Conservation (phyloP, 2,113 vertebrate species). For the Macquaria ambigua region DNA sequence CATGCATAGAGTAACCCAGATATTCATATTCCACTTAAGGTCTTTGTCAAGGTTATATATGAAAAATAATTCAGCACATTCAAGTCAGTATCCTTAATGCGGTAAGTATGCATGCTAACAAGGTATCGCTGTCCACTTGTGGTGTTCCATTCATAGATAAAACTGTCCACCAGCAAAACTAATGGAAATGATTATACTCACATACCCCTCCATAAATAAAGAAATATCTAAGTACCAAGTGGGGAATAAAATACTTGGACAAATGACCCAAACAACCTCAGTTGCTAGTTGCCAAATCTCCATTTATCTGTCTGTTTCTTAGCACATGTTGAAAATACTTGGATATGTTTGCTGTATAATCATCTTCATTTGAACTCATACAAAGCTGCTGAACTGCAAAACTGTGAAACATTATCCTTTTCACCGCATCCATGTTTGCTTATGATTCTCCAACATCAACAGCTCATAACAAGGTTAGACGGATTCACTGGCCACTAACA, state of each 20-base stretch:
- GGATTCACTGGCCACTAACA: constrained; percentile 26
- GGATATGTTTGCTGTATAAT: not conserved
- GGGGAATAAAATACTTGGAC: not conserved
- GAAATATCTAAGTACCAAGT: not conserved
- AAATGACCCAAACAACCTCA: not conserved
- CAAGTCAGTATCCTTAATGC: not conserved
- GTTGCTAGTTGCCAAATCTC: not conserved
- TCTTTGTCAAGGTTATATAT: not conserved
- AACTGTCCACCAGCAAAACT: not conserved
- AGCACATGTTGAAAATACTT: not conserved
- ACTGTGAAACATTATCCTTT: not conserved
- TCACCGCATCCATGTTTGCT: not conserved
- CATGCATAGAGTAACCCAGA: not conserved
- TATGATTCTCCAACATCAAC: constrained; percentile 16
- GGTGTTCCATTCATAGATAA: not conserved
- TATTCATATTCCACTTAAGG: not conserved
- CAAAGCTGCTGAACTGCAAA: not conserved
- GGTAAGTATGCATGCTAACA: not conserved
- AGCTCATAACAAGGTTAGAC: constrained; percentile 25
- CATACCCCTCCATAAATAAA: not conserved
- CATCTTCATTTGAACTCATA: not conserved
- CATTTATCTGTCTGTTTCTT: not conserved
- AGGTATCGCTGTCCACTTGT: not conserved
- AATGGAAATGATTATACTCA: not conserved
- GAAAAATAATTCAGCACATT: not conserved